Evolutionary conservation across 2,888 invertebrate species (phyloP).

Genomic region (Lamellibrachia columna): DNA sequence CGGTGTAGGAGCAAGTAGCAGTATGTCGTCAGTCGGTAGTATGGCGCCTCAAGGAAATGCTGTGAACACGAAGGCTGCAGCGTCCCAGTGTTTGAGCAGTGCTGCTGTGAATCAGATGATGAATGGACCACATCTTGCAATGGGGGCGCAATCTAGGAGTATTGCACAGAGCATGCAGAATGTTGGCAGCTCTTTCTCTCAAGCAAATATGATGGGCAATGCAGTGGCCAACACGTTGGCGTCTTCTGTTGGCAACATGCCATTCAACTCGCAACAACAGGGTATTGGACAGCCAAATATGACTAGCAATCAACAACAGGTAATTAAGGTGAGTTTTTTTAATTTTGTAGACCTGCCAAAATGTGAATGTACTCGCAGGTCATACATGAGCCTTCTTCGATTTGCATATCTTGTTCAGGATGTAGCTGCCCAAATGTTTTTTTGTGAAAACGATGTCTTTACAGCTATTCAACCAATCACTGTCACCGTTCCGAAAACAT

Average conservation of each 20-base stretch:
- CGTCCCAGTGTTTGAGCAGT: constrained; percentile 37
- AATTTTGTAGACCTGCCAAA: background rate
- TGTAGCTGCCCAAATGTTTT: no score
- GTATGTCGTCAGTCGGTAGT: constrained; percentile 29
- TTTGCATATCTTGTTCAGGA: background rate
- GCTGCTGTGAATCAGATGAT: constrained; percentile 44
- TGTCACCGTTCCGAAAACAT: no score
- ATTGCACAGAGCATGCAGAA: constrained; percentile 31
- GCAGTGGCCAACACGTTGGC: background rate
- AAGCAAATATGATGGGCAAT: constrained; percentile 28
- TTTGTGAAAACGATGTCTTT: no score
- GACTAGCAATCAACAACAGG: constrained; percentile 7
- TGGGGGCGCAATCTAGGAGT: constrained; percentile 43
- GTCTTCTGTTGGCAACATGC: background rate
- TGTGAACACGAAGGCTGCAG: constrained; percentile 38
- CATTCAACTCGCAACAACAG: constrained; percentile 11
- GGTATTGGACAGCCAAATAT: constrained; percentile 18
- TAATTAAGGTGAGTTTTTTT: background rate
- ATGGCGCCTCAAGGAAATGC: constrained; percentile 33
- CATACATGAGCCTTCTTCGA: no score
- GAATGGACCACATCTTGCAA: constrained; percentile 60
- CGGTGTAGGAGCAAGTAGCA: constrained; percentile 25
- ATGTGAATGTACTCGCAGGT: no score
- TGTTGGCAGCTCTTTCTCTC: constrained; percentile 23
- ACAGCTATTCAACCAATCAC: no score